Evolutionary conservation across 2,888 invertebrate genomes (phyloP).

Genomic region (Elysia crispata): DNA sequence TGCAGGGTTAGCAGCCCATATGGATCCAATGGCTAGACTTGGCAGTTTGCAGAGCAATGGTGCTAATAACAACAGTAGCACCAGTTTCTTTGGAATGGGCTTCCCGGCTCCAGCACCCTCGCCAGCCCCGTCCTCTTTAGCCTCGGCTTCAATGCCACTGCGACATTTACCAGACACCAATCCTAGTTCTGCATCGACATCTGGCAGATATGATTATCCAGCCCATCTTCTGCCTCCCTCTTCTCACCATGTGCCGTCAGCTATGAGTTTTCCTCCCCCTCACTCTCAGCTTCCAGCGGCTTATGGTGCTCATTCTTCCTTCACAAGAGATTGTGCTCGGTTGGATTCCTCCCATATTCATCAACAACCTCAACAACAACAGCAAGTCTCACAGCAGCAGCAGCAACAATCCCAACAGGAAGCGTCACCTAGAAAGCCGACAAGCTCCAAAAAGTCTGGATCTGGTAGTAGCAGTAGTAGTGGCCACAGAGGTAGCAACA

Average conservation of each 20-base stretch:
- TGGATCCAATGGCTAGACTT: constrained; percentile 44
- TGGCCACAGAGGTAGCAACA: constrained; percentile 17
- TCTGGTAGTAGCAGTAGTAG: constrained; percentile 30
- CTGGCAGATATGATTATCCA: constrained; percentile 41
- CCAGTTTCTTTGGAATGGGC: constrained; percentile 51
- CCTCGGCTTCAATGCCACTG: constrained; percentile 45
- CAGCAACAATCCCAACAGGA: constrained; percentile 25
- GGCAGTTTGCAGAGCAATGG: constrained; percentile 70
- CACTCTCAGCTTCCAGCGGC: constrained; percentile 43
- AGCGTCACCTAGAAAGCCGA: constrained; percentile 40
- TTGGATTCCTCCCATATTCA: constrained; percentile 27
- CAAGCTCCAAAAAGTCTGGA: constrained; percentile 35
- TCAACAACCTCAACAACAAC: constrained; percentile 30
- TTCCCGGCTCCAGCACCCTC: constrained; percentile 76
- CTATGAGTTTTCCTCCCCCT: constrained; percentile 45
- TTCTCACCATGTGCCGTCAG: background rate
- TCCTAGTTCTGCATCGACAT: constrained; percentile 31
- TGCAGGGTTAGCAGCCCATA: constrained; percentile 22
- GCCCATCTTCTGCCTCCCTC: constrained; percentile 19
- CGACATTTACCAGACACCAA: constrained; percentile 41
- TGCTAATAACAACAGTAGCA: constrained; percentile 68
- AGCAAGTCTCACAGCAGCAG: constrained; percentile 33
- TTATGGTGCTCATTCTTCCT: constrained; percentile 33
- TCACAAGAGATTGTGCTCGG: constrained; percentile 35
- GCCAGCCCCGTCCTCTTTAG: constrained; percentile 82